Percentiles rank a stretch among this genome's conserved stretches.
Evolutionary conservation across 1,140 invertebrate genomes (phyloP).

Genomic region (Drosophila bipectinata): DNA sequence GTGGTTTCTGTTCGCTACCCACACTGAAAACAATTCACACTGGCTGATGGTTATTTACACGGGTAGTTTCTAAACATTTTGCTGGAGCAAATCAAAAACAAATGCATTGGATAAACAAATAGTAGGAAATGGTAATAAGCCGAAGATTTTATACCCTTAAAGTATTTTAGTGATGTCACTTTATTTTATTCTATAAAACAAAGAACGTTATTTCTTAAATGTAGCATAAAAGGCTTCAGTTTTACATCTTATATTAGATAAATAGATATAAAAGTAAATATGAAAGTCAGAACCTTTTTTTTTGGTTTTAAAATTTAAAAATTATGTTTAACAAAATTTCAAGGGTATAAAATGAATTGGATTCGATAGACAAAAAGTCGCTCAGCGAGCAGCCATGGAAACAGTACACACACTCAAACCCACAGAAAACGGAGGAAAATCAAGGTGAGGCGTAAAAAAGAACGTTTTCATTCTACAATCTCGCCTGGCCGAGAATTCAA

Average conservation of each 20-base stretch:
- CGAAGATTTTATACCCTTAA: background rate
- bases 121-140: background rate
- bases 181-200: too few species aligned
- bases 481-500: constrained; percentile 37
- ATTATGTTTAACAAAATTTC: background rate
- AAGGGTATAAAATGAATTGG: background rate
- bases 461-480: constrained; percentile 39
- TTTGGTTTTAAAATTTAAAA: background rate
- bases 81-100: background rate
- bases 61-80: background rate
- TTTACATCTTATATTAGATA: too few species aligned
- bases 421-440: constrained; percentile 49
- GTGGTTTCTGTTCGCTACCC: constrained; percentile 47
- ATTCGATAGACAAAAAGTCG: constrained; percentile 29
- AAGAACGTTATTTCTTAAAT: too few species aligned
- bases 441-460: constrained; percentile 74
- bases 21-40: constrained; percentile 24
- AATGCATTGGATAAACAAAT: background rate
- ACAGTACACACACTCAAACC: constrained; percentile 22
- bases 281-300: too few species aligned
- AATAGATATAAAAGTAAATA: too few species aligned
- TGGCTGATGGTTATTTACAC: constrained; percentile 26
- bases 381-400: constrained; percentile 29
- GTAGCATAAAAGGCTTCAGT: too few species aligned
- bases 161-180: too few species aligned